Conservation (phyloP, 1,140 invertebrate species). For the Eurosta solidaginis region DNA sequence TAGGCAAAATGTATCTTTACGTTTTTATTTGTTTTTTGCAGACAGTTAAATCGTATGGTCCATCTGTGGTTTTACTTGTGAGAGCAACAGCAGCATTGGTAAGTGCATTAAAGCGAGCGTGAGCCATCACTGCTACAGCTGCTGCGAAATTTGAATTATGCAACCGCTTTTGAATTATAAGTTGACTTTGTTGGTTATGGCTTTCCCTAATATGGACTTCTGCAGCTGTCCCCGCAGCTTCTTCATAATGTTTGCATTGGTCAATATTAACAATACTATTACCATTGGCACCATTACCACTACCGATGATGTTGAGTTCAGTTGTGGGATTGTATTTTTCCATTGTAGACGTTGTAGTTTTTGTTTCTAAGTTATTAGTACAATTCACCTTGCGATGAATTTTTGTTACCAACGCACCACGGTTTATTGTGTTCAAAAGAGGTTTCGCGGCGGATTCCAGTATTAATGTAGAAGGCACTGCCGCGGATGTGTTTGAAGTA, state of each 20-base stretch:
- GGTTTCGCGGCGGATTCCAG: background rate
- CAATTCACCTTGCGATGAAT: conserved; percentile 41
- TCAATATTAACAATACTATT: background rate
- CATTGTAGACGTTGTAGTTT: background rate
- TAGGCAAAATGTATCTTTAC: no score
- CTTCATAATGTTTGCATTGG: background rate
- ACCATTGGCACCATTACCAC: background rate
- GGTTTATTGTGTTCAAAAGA: background rate
- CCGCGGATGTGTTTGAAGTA: background rate
- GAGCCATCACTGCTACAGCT: conserved; percentile 32
- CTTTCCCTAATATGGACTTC: background rate
- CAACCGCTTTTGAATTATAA: background rate
- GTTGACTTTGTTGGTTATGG: background rate
- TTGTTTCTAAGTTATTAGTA: conserved; percentile 40
- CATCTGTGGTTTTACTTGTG: conserved; percentile 33
- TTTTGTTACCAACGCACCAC: background rate
- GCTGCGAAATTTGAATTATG: background rate
- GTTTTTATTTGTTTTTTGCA: conserved; percentile 47
- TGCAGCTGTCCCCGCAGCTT: background rate
- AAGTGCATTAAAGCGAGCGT: conserved; percentile 42
- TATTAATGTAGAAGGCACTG: background rate
- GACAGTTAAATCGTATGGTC: conserved; percentile 53
- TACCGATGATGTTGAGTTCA: background rate
- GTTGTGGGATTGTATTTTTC: background rate
- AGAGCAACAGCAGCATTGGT: conserved; percentile 35